These are phyloP conservation scores for Orius laevigatus DNA, from an alignment of 1,140 invertebrate species.

Conservation along the genomic window DNA sequence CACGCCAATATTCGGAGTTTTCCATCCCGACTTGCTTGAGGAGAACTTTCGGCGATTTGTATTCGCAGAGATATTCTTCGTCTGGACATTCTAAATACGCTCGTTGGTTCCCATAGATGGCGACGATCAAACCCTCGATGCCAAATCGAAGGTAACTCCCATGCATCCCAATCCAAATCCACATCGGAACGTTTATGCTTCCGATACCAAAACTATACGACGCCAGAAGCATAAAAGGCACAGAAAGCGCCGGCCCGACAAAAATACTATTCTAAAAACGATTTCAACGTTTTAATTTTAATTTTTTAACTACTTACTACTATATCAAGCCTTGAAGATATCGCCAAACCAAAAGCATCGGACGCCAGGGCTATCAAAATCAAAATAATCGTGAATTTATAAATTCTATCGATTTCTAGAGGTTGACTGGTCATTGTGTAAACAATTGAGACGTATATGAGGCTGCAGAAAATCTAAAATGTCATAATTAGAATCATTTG, in stretches of 20 bases:
- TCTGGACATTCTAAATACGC: slow-evolving; percentile 45
- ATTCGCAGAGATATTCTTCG: slow-evolving; percentile 46
- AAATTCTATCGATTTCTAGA: slow-evolving; percentile 24
- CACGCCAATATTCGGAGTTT: slow-evolving; percentile 39
- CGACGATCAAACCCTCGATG: slow-evolving; percentile 58
- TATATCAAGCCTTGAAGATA: slow-evolving; percentile 50
- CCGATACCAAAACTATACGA: slow-evolving; percentile 57
- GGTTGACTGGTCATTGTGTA: slow-evolving; percentile 29
- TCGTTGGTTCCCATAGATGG: slow-evolving; percentile 60
- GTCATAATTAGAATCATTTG: slow-evolving; percentile 8
- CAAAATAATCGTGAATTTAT: slow-evolving; percentile 48
- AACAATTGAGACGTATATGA: slow-evolving; percentile 26
- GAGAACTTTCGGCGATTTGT: slow-evolving; percentile 30
- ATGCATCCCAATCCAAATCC: slow-evolving; percentile 56
- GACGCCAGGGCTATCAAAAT: slow-evolving; percentile 52
- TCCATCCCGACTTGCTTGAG: slow-evolving; percentile 35
- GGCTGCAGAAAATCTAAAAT: slow-evolving; percentile 25
- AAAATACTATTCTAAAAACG: slow-evolving; percentile 59
- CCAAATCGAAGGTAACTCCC: slow-evolving; percentile 68
- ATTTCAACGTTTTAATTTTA: no score
- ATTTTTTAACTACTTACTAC: slow-evolving; percentile 46
- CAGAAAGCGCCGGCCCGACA: slow-evolving; percentile 50
- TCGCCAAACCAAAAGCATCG: slow-evolving; percentile 53
- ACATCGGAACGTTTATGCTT: slow-evolving; percentile 41
- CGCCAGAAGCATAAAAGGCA: slow-evolving; percentile 57